A percentile compares a stretch with the other conserved stretches of the same genome.
These are phyloP conservation scores for Neotoma lepida DNA, from an alignment of 2,113 vertebrate genomes.

Conservation along the genomic window DNA sequence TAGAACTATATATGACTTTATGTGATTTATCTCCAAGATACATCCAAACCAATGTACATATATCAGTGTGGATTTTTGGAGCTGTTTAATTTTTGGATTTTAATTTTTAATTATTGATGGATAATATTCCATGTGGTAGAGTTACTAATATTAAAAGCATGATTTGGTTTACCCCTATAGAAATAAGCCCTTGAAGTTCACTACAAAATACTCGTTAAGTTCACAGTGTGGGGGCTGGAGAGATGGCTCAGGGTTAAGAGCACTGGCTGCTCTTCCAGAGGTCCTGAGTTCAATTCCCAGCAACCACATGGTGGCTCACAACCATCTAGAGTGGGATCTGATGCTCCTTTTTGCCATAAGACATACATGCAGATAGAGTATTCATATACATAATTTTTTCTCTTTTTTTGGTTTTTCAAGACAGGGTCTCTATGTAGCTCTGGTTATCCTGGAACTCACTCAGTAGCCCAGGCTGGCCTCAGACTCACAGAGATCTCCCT, in stretches of 20 bases:
- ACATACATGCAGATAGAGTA: too few relatives aligned
- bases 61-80: not conserved
- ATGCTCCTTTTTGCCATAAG: too few relatives aligned
- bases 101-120: not conserved
- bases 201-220: not conserved
- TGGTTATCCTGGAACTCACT: too few relatives aligned
- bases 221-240: not conserved
- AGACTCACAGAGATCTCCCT: too few relatives aligned
- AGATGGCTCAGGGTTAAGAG: not conserved
- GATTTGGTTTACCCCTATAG: not conserved
- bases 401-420: too few relatives aligned
- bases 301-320: not conserved
- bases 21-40: not conserved
- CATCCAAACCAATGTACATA: not conserved
- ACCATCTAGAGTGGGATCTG: not conserved
- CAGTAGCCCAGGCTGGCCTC: too few relatives aligned
- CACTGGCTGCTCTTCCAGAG: not conserved
- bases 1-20: not conserved
- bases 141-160: conserved; percentile 11
- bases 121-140: not conserved
- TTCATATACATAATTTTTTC: too few relatives aligned
- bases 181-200: conserved; percentile 36
- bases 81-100: not conserved
- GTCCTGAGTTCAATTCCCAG: not conserved
- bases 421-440: too few relatives aligned